Conservation (phyloP, 2,888 invertebrate genomes). For the Kryphioiulus occultus region DNA sequence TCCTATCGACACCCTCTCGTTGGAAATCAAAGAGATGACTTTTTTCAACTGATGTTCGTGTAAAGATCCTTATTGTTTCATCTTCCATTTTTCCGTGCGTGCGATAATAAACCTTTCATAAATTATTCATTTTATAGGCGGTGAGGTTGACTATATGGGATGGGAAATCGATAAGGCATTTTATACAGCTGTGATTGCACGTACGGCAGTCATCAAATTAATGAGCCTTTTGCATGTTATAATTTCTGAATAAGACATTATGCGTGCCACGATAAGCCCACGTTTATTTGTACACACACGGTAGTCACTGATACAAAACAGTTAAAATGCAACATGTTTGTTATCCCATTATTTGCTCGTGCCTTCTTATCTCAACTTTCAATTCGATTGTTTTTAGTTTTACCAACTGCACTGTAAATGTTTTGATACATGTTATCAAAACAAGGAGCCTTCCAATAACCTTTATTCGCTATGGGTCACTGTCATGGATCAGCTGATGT, state of each 20-base stretch:
- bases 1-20: not conserved
- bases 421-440: too few species aligned
- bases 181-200: slow-evolving; percentile 16
- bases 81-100: slow-evolving; percentile 4
- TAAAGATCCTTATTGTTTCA: not conserved
- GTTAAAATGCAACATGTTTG: not conserved
- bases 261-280: not conserved
- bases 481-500: too few species aligned
- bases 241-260: slow-evolving; percentile 28
- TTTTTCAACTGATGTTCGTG: not conserved
- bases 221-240: not conserved
- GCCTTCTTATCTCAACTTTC: not conserved
- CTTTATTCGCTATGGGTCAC: too few species aligned
- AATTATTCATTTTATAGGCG: slow-evolving; percentile 27
- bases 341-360: not conserved
- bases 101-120: slow-evolving; percentile 20
- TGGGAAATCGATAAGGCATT: slow-evolving; percentile 27
- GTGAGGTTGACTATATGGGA: slow-evolving; percentile 10
- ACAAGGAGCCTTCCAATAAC: too few species aligned
- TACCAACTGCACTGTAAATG: not conserved
- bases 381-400: not conserved
- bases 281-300: not conserved
- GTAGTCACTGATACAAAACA: not conserved
- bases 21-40: not conserved
- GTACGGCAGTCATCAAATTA: slow-evolving; percentile 10